Conservation (phyloP, 2,113 vertebrate genomes). For the Pomatorhinus ruficollis region DNA sequence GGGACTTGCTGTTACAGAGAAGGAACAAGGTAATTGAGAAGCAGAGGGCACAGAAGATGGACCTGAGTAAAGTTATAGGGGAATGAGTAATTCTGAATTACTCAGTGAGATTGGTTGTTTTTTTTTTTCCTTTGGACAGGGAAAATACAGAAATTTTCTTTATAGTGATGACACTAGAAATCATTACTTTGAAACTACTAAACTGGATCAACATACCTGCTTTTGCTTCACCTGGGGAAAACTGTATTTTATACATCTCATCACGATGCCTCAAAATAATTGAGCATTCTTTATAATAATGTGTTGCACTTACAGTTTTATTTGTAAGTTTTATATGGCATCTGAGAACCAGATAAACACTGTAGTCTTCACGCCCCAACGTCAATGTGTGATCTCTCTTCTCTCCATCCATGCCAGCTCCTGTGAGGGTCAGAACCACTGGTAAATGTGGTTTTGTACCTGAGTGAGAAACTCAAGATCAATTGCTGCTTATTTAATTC, state of each 20-base stretch:
- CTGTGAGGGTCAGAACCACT: background rate
- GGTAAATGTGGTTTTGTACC: background rate
- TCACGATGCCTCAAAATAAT: background rate
- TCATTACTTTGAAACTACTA: background rate
- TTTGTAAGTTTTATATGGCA: background rate
- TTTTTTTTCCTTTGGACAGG: background rate
- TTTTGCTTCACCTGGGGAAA: background rate
- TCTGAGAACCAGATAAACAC: background rate
- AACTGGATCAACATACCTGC: background rate
- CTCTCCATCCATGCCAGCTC: background rate
- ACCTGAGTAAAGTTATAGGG: background rate
- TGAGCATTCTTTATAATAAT: background rate
- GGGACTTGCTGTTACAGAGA: background rate
- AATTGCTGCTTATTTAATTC: background rate
- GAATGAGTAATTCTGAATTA: background rate
- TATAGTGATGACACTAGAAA: background rate
- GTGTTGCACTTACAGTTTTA: background rate
- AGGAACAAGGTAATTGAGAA: background rate
- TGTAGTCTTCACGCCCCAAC: background rate
- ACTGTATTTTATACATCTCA: background rate
- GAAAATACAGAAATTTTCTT: background rate
- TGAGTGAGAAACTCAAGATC: background rate
- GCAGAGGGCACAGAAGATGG: background rate
- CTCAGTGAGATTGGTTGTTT: background rate
- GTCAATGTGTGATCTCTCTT: background rate